Conservation (phyloP, 2,797 vertebrate species). For the Chiloscyllium punctatum region DNA sequence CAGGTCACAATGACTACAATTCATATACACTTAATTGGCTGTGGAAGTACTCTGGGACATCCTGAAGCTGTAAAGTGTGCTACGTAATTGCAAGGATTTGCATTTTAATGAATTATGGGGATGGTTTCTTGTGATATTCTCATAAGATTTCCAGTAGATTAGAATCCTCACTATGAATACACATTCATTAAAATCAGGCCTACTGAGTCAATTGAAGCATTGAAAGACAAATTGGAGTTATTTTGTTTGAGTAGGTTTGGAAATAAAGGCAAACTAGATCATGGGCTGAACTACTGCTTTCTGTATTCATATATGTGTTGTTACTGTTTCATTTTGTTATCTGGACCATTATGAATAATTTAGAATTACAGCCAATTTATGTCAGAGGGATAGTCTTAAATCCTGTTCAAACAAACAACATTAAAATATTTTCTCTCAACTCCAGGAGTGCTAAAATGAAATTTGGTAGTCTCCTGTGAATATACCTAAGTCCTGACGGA, state of each 20-base stretch:
- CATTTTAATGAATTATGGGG: not conserved
- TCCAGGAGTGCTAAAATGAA: not conserved
- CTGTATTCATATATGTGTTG: not conserved
- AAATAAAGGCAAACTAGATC: not conserved
- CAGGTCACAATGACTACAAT: not conserved
- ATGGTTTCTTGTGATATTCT: not conserved
- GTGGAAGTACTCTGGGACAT: not conserved
- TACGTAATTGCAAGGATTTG: not conserved
- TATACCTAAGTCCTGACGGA: not conserved
- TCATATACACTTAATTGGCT: not conserved
- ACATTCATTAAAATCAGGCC: not conserved
- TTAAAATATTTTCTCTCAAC: not conserved
- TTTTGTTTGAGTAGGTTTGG: not conserved
- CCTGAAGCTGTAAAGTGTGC: not conserved
- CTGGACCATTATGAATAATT: not conserved
- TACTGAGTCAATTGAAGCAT: not conserved
- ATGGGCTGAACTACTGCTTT: not conserved
- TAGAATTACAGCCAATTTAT: not conserved
- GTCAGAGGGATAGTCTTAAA: not conserved
- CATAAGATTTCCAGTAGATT: not conserved
- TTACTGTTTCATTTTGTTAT: not conserved
- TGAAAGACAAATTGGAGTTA: not conserved
- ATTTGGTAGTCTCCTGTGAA: not conserved
- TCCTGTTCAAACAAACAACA: not conserved
- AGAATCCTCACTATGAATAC: not conserved